Evolutionary conservation across 1,140 invertebrate species (phyloP).

Genomic region (Rhopalosiphum maidis): DNA sequence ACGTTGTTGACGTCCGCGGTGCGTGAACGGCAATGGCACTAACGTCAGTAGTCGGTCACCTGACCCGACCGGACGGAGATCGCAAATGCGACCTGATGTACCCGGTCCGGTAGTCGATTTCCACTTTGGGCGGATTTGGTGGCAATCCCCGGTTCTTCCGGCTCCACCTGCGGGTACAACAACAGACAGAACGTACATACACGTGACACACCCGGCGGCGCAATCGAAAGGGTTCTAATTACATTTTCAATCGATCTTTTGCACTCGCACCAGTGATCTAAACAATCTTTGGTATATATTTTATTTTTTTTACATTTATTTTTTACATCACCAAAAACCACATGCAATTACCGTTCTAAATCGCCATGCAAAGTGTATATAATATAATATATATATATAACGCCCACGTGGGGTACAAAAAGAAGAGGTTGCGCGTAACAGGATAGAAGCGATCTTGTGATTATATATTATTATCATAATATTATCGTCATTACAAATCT

Average conservation of each 20-base stretch:
- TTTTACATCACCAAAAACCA: slow-evolving; percentile 55
- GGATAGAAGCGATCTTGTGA: neutral
- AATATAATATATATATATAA: slow-evolving; percentile 28
- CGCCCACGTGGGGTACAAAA: neutral
- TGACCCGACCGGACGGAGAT: slow-evolving; percentile 83
- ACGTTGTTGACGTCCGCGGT: neutral
- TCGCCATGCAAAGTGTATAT: slow-evolving; percentile 53
- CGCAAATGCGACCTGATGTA: slow-evolving; percentile 88
- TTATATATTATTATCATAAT: neutral
- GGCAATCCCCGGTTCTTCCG: slow-evolving; percentile 71
- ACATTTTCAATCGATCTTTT: slow-evolving; percentile 49
- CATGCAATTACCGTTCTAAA: slow-evolving; percentile 57
- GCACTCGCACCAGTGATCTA: slow-evolving; percentile 53
- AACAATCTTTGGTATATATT: slow-evolving; percentile 47
- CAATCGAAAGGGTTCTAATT: slow-evolving; percentile 35
- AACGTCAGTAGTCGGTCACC: slow-evolving; percentile 69
- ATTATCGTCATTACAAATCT: neutral
- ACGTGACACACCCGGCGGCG: neutral
- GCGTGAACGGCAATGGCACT: neutral
- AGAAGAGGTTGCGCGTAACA: slow-evolving; percentile 37
- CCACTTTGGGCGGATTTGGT: slow-evolving; percentile 69
- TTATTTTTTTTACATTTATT: slow-evolving; percentile 26
- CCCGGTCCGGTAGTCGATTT: slow-evolving; percentile 84
- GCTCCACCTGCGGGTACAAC: slow-evolving; percentile 68
- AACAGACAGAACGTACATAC: slow-evolving; percentile 24